These are phyloP conservation scores for Catharus fuscescens DNA, from an alignment of 2,113 vertebrate genomes.

Conservation along the genomic window DNA sequence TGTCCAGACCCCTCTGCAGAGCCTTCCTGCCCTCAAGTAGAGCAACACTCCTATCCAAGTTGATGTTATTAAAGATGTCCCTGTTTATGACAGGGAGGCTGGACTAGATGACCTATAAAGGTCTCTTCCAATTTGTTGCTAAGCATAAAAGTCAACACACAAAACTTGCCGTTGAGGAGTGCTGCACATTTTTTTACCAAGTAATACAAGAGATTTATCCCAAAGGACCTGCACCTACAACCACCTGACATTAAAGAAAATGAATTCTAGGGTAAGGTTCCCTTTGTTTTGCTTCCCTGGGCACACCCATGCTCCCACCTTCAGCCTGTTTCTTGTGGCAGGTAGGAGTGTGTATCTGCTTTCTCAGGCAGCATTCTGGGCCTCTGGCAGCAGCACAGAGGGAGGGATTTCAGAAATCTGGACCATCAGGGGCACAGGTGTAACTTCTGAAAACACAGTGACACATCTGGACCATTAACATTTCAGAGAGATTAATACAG, in stretches of 20 bases:
- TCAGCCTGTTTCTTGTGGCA: background rate
- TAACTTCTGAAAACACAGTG: background rate
- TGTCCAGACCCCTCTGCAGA: background rate
- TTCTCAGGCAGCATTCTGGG: background rate
- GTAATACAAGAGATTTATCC: background rate
- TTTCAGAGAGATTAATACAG: background rate
- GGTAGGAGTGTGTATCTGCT: background rate
- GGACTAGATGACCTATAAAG: background rate
- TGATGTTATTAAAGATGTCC: background rate
- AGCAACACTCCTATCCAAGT: background rate
- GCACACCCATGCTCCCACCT: background rate
- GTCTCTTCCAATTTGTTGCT: background rate
- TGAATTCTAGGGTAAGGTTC: background rate
- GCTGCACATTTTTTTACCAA: background rate
- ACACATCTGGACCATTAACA: fast-evolving
- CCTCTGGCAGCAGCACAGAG: background rate
- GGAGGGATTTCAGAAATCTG: background rate
- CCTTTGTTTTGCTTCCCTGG: background rate
- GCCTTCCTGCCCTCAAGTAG: background rate
- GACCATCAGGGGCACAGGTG: background rate
- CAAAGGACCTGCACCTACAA: background rate
- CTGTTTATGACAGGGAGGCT: background rate
- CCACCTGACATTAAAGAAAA: background rate
- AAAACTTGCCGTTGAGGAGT: background rate
- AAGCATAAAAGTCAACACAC: background rate